phyloP scores from a whole-genome alignment of 2,113 vertebrate species.

The Tauraco erythrolophus region DNA sequence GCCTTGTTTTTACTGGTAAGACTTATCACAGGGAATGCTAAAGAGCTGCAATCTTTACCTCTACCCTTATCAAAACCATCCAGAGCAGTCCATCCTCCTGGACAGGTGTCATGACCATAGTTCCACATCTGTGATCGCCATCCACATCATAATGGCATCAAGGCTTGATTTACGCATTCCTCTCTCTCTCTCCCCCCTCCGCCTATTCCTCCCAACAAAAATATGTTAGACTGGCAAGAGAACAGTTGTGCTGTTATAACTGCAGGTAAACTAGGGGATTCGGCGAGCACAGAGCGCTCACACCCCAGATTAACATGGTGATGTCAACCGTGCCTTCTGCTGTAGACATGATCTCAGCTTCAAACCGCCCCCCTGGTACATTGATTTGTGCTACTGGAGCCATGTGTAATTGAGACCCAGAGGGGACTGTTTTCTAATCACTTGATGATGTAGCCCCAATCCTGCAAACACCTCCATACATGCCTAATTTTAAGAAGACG shows the following conservation, averaged over 20 bases:
- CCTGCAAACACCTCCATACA: constrained; percentile 50
- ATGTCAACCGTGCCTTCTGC: constrained; percentile 27
- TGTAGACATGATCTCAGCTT: constrained; percentile 64
- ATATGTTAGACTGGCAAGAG: background rate
- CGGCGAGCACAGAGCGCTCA: background rate
- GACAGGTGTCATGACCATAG: background rate
- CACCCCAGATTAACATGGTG: constrained; percentile 25
- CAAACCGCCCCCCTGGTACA: background rate
- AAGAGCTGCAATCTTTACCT: background rate
- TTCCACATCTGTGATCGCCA: background rate
- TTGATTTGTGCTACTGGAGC: constrained; percentile 52
- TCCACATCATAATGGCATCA: background rate
- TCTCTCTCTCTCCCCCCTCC: background rate
- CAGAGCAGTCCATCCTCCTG: background rate
- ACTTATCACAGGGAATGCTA: background rate
- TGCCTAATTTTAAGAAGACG: constrained; percentile 34
- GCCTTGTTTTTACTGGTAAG: background rate
- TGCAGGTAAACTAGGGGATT: constrained; percentile 32
- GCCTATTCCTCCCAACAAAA: background rate
- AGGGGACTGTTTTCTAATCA: constrained; percentile 62
- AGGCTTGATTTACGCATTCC: background rate
- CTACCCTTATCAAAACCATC: background rate
- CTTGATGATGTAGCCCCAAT: background rate
- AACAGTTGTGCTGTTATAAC: background rate
- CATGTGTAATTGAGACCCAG: constrained; percentile 61